A percentile compares a stretch with the other conserved stretches of the same genome.
These are phyloP conservation scores for Bothrops jararaca DNA, from an alignment of 2,113 vertebrate genomes.

Conservation along the genomic window DNA sequence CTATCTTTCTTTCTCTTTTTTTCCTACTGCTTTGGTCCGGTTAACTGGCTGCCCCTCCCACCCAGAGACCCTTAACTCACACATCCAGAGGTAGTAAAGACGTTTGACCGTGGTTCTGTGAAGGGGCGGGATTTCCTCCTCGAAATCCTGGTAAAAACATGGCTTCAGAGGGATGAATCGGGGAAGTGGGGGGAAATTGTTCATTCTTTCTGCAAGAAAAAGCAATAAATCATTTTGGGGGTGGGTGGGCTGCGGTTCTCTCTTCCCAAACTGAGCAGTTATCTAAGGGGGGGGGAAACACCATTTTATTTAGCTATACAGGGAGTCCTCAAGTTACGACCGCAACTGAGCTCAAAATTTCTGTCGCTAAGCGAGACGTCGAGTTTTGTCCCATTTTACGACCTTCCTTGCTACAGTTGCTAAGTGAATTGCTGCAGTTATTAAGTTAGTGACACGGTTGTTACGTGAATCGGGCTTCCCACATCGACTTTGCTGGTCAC, in stretches of 20 bases:
- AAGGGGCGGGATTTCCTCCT: slow-evolving; percentile 91
- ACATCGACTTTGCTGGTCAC: no score
- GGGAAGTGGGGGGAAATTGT: slow-evolving; percentile 94
- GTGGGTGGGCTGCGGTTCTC: accelerated
- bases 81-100: slow-evolving; percentile 97
- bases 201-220: slow-evolving; percentile 77
- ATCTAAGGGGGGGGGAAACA: accelerated
- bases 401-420: no score
- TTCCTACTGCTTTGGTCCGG: not conserved
- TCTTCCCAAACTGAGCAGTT: not conserved
- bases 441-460: no score
- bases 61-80: slow-evolving; percentile 73
- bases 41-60: not conserved
- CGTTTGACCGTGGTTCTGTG: slow-evolving; percentile 92
- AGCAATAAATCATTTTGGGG: not conserved
- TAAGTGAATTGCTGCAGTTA: no score
- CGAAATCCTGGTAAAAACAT: slow-evolving; percentile 98
- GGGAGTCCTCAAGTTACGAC: no score
- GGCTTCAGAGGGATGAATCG: slow-evolving; percentile 93
- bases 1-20: not conserved
- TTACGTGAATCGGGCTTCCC: no score
- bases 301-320: not conserved
- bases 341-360: no score
- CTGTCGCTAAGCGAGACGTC: no score
- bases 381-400: no score